Evolutionary conservation across 2,888 invertebrate genomes (phyloP).

Genomic region (Melitaea athalia): DNA sequence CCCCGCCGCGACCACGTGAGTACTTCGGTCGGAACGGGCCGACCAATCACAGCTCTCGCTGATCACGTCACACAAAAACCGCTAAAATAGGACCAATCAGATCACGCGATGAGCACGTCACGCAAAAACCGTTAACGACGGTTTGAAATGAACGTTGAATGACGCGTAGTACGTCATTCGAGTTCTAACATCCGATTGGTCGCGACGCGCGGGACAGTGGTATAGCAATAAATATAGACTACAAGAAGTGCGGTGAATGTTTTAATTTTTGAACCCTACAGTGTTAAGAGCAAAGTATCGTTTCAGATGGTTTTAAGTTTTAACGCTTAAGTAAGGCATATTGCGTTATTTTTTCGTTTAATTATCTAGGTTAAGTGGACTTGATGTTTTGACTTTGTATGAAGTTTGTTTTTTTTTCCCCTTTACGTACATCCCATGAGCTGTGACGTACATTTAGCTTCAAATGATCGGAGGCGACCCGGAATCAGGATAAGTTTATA

Average conservation of each 20-base stretch:
- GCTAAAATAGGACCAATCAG: not conserved
- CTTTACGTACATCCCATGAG: conserved; percentile 29
- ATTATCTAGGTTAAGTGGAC: conserved; percentile 22
- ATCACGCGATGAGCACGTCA: not conserved
- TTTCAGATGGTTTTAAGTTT: conserved; percentile 51
- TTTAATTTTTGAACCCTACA: conserved; percentile 50
- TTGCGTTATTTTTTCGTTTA: conserved; percentile 34
- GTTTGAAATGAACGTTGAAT: no score
- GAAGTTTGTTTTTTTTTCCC: conserved; percentile 6
- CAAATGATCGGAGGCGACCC: conserved; percentile 8
- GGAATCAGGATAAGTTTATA: not conserved
- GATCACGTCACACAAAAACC: not conserved
- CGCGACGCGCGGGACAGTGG: conserved; percentile 25
- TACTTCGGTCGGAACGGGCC: conserved; percentile 45
- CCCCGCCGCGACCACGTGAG: conserved; percentile 40
- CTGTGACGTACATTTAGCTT: conserved; percentile 39
- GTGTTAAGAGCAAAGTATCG: conserved; percentile 64
- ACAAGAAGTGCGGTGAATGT: conserved; percentile 27
- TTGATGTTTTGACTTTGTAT: conserved; percentile 17
- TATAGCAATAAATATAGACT: conserved; percentile 44
- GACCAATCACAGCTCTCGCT: conserved; percentile 26
- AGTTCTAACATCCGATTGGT: not conserved
- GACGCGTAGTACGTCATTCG: not conserved
- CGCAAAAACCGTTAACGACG: no score
- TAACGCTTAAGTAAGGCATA: conserved; percentile 36